Conservation (phyloP, 92 coral and sea anemone species). For the Phenganax marumi region DNA sequence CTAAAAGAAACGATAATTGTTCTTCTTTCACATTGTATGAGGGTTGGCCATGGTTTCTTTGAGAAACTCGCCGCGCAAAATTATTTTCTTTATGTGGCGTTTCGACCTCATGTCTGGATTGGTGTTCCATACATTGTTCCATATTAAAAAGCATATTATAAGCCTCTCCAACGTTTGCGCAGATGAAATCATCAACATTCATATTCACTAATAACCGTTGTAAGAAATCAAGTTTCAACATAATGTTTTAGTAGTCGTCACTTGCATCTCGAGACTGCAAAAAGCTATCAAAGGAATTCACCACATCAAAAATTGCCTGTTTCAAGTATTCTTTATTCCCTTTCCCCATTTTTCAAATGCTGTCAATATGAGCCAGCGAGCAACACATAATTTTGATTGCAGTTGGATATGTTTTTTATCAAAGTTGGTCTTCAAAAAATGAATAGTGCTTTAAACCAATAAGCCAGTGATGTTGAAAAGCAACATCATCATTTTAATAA, state of each 20-base stretch:
- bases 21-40: constrained; percentile 34
- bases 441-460: too few species aligned
- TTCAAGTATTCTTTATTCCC: constrained; percentile 4
- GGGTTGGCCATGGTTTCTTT: constrained; percentile 25
- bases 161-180: constrained; percentile 19
- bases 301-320: constrained; percentile 3
- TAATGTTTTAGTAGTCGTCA: constrained; percentile 3
- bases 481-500: not conserved
- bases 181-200: constrained; percentile 4
- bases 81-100: not conserved
- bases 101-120: not conserved
- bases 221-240: constrained; percentile 15
- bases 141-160: not conserved
- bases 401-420: not conserved
- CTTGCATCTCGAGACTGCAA: constrained; percentile 8
- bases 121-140: not conserved
- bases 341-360: constrained; percentile 11
- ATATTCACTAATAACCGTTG: constrained; percentile 17
- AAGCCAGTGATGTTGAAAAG: not conserved
- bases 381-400: constrained; percentile 1
- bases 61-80: not conserved
- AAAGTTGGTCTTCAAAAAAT: constrained; percentile 9
- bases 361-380: not conserved
- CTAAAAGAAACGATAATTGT: constrained; percentile 30
- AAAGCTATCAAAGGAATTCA: not conserved